A percentile compares a stretch with the other conserved stretches of the same genome.
phyloP scores from a whole-genome alignment of 2,888 invertebrate species.

The Argynnis bischoffii region DNA sequence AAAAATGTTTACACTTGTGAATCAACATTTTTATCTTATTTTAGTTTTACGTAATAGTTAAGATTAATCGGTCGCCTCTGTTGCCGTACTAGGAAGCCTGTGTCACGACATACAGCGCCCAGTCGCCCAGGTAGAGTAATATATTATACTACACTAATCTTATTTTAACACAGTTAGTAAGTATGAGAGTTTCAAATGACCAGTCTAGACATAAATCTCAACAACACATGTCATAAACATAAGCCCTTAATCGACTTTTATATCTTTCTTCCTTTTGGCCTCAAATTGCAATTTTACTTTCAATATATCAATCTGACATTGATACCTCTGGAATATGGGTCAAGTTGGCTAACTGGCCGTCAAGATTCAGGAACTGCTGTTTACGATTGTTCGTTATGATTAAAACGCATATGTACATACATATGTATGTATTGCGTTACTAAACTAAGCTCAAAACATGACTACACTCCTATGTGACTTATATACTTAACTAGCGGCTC shows the following conservation, averaged over 20 bases:
- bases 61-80: too few species aligned
- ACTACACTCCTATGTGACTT: too few species aligned
- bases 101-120: too few species aligned
- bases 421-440: background rate
- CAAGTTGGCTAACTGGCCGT: constrained; percentile 24
- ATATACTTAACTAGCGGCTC: too few species aligned
- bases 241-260: constrained; percentile 35
- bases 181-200: background rate
- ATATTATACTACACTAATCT: too few species aligned
- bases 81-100: too few species aligned
- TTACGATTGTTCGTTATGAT: constrained; percentile 8
- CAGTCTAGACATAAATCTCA: background rate
- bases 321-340: constrained; percentile 37
- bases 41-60: too few species aligned
- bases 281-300: constrained; percentile 36
- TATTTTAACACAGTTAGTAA: background rate
- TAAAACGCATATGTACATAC: background rate
- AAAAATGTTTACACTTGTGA: too few species aligned
- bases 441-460: too few species aligned
- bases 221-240: constrained; percentile 11
- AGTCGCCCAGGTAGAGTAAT: too few species aligned
- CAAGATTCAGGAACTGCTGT: constrained; percentile 5
- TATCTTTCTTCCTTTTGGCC: constrained; percentile 37
- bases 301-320: constrained; percentile 42
- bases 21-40: too few species aligned